These are phyloP conservation scores for Sus cebifrons DNA, from an alignment of 2,797 vertebrate species.

Conservation along the genomic window DNA sequence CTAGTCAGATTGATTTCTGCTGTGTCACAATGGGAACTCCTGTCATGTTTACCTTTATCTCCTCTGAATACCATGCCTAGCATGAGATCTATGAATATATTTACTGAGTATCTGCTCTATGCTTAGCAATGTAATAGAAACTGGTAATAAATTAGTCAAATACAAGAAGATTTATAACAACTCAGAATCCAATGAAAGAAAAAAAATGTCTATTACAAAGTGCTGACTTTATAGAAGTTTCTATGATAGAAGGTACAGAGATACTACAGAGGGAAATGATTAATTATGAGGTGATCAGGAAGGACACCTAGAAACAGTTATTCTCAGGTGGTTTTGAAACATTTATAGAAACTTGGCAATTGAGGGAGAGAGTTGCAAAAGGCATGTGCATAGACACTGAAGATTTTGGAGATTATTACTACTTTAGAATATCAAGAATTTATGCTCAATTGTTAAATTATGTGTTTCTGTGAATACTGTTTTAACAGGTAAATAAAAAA, in stretches of 20 bases:
- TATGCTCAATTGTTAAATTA: not conserved
- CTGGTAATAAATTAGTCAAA: not conserved
- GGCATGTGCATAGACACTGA: not conserved
- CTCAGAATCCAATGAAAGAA: not conserved
- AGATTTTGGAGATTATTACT: not conserved
- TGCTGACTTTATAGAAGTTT: not conserved
- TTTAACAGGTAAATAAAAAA: not conserved
- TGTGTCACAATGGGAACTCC: too few relatives aligned
- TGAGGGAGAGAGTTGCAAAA: not conserved
- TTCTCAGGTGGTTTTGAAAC: not conserved
- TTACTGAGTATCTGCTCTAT: not conserved
- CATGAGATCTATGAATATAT: not conserved
- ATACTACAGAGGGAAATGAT: not conserved
- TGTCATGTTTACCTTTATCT: not conserved
- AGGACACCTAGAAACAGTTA: not conserved
- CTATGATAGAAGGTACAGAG: not conserved
- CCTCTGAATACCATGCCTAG: not conserved
- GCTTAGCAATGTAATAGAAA: not conserved
- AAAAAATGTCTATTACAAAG: slow-evolving; percentile 29
- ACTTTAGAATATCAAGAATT: not conserved
- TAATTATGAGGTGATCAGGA: not conserved
- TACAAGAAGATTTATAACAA: not conserved
- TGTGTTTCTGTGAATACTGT: not conserved
- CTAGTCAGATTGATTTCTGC: too few relatives aligned
- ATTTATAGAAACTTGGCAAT: not conserved